Evolutionary conservation across 2,113 vertebrate genomes (phyloP).

Genomic region (Pionites leucogaster): DNA sequence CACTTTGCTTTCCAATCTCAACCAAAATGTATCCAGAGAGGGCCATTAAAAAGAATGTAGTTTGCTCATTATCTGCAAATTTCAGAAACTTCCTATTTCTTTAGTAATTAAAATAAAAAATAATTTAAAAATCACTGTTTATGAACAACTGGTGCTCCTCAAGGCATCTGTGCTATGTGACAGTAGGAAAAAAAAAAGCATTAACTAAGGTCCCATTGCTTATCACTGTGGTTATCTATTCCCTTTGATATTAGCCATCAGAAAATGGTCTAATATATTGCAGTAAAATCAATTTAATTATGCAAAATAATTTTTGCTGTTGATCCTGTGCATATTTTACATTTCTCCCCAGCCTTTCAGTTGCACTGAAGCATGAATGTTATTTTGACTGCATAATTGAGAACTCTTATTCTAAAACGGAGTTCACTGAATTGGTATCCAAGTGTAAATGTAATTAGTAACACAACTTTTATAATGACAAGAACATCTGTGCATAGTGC

Average conservation of each 20-base stretch:
- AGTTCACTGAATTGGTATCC: slow-evolving; percentile 41
- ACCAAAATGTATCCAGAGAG: not conserved
- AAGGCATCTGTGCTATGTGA: not conserved
- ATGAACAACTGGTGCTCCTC: not conserved
- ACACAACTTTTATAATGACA: slow-evolving; percentile 20
- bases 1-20: not conserved
- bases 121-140: not conserved
- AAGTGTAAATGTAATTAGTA: slow-evolving; percentile 60
- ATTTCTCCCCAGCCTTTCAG: slow-evolving; percentile 19
- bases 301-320: not conserved
- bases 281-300: not conserved
- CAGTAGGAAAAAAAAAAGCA: not conserved
- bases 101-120: not conserved
- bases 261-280: not conserved
- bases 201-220: not conserved
- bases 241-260: not conserved
- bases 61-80: slow-evolving; percentile 6
- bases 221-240: not conserved
- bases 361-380: slow-evolving; percentile 41
- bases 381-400: slow-evolving; percentile 47
- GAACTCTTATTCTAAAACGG: slow-evolving; percentile 53
- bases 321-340: not conserved
- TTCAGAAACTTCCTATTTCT: not conserved
- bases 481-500: slow-evolving; percentile 22
- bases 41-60: not conserved